Conservation (phyloP, 2,797 vertebrate species). For the Rhinophrynus dorsalis region DNA sequence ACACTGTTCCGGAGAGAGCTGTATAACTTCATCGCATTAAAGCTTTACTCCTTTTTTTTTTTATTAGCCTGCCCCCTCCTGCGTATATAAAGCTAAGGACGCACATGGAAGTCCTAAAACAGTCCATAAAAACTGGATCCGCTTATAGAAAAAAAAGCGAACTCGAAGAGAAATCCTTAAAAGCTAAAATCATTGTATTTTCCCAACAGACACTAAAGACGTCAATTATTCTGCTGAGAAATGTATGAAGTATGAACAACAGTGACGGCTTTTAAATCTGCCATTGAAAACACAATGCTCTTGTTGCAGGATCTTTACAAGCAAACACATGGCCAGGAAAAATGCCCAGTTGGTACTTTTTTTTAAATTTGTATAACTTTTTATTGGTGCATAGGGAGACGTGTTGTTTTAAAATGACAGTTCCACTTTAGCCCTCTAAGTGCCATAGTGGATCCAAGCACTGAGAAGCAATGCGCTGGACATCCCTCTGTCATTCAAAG, state of each 20-base stretch:
- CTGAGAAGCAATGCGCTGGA: no score
- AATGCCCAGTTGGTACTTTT: no score
- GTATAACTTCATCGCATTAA: constrained; percentile 5
- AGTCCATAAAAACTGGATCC: constrained; percentile 23
- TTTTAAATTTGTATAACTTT: no score
- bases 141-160: background rate
- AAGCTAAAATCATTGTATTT: background rate
- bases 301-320: background rate
- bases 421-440: no score
- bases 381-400: no score
- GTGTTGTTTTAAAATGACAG: no score
- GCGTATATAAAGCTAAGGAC: constrained; percentile 20
- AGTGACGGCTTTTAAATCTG: background rate
- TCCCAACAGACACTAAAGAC: background rate
- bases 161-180: background rate
- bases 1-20: background rate
- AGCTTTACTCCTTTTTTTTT: background rate
- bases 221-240: background rate
- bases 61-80: constrained; percentile 3
- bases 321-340: constrained; percentile 4
- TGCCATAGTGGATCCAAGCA: no score
- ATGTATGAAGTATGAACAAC: background rate
- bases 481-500: no score
- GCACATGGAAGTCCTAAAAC: constrained; percentile 29
- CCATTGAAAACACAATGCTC: background rate